Conservation (phyloP, 1,140 invertebrate genomes). For the Dendroctonus valens region DNA sequence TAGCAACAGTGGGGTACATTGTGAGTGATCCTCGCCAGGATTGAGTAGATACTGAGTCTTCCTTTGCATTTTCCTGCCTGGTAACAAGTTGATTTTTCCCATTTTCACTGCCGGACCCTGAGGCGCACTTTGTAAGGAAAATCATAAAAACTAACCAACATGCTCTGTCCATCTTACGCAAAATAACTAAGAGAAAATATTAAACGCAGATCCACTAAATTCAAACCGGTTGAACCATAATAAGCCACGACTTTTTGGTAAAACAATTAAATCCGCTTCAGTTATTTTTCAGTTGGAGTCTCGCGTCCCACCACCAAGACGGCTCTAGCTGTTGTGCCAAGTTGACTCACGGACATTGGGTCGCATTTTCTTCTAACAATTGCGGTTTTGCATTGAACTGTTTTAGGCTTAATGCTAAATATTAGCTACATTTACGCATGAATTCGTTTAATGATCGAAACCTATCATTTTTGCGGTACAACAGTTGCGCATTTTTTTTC, state of each 20-base stretch:
- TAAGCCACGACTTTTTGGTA: slow-evolving; percentile 7
- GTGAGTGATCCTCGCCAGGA: slow-evolving; percentile 33
- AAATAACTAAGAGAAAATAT: neutral
- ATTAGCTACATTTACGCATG: slow-evolving; percentile 45
- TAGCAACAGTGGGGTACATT: slow-evolving; percentile 35
- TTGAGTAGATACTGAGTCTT: slow-evolving; percentile 10
- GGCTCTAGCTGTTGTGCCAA: slow-evolving; percentile 17
- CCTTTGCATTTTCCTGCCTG: slow-evolving; percentile 4
- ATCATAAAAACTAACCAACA: slow-evolving; percentile 17
- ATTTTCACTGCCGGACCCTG: slow-evolving; percentile 12
- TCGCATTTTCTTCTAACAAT: slow-evolving; percentile 33
- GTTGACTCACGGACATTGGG: slow-evolving; percentile 10
- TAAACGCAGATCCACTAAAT: slow-evolving; percentile 6
- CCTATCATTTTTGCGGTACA: slow-evolving; percentile 37
- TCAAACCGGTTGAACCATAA: slow-evolving; percentile 21
- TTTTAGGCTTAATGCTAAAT: slow-evolving; percentile 43
- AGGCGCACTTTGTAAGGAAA: slow-evolving; percentile 7
- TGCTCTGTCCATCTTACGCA: slow-evolving; percentile 20
- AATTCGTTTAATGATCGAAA: slow-evolving; percentile 40
- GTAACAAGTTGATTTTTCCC: neutral
- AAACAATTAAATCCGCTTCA: slow-evolving; percentile 14
- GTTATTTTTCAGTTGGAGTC: slow-evolving; percentile 18
- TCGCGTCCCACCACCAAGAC: slow-evolving; percentile 23
- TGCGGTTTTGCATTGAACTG: slow-evolving; percentile 38
- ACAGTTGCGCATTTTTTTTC: too few species aligned